Evolutionary conservation across 2,113 vertebrate species (phyloP).

Genomic region (Condylura cristata): DNA sequence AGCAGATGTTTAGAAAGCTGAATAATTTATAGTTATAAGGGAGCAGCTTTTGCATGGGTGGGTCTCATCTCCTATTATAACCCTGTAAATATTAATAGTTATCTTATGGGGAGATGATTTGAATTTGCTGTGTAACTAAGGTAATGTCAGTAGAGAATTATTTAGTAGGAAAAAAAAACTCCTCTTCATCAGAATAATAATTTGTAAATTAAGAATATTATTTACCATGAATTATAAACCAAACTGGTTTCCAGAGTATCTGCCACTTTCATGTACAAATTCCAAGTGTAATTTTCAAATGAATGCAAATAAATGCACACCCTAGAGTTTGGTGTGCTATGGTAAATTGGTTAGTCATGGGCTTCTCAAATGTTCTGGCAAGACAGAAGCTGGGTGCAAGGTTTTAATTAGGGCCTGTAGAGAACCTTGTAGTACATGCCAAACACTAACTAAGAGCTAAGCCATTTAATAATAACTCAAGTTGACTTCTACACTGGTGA

Average conservation of each 20-base stretch:
- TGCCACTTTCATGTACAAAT: background rate
- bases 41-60: background rate
- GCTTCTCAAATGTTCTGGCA: background rate
- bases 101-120: background rate
- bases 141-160: background rate
- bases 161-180: background rate
- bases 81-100: background rate
- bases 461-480: conserved; percentile 21
- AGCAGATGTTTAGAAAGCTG: conserved; percentile 37
- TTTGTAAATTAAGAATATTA: background rate
- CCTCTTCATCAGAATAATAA: background rate
- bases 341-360: background rate
- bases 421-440: background rate
- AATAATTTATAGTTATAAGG: background rate
- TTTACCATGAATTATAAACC: background rate
- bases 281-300: conserved; percentile 23
- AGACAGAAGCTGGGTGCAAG: background rate
- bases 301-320: background rate
- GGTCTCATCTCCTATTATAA: background rate
- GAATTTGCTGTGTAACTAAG: background rate
- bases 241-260: background rate
- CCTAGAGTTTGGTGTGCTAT: background rate
- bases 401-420: conserved; percentile 35
- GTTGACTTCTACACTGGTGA: background rate
- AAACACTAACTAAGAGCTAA: conserved; percentile 30